phyloP scores from a whole-genome alignment of 2,888 invertebrate genomes.

The Steromphala cineraria region DNA sequence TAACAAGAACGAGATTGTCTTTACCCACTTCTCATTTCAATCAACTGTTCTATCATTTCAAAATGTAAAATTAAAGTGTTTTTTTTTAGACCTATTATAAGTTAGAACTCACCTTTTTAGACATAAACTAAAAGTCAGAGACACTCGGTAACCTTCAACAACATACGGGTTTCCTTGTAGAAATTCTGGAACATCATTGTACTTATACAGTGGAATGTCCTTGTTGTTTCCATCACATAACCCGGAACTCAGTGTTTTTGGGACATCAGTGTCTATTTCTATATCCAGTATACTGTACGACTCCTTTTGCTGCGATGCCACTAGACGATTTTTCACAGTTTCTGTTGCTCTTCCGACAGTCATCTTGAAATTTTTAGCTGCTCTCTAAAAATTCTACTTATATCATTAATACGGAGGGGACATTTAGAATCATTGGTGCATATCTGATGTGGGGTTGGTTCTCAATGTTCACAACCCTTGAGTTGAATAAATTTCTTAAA shows the following conservation, averaged over 20 bases:
- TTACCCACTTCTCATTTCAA: too few relatives aligned
- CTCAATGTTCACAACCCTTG: too few relatives aligned
- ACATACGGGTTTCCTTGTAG: slow-evolving; percentile 92
- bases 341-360: background rate
- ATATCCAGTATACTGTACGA: slow-evolving; percentile 62
- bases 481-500: too few relatives aligned
- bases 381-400: background rate
- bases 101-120: slow-evolving; percentile 85
- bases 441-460: too few relatives aligned
- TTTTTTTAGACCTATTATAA: background rate
- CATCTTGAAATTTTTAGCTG: background rate
- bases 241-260: slow-evolving; percentile 50
- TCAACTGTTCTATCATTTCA: too few relatives aligned
- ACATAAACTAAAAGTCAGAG: slow-evolving; percentile 68
- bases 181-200: slow-evolving; percentile 85
- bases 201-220: slow-evolving; percentile 64
- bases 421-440: too few relatives aligned
- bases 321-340: slow-evolving; percentile 9
- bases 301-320: background rate
- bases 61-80: too few relatives aligned
- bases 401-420: too few relatives aligned
- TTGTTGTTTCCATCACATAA: slow-evolving; percentile 51
- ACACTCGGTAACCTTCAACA: slow-evolving; percentile 88
- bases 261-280: slow-evolving; percentile 60
- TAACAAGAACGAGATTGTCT: too few relatives aligned